A percentile compares a stretch with the other conserved stretches of the same genome.
phyloP scores from a whole-genome alignment of 1,140 invertebrate genomes.

The Argopecten irradians region DNA sequence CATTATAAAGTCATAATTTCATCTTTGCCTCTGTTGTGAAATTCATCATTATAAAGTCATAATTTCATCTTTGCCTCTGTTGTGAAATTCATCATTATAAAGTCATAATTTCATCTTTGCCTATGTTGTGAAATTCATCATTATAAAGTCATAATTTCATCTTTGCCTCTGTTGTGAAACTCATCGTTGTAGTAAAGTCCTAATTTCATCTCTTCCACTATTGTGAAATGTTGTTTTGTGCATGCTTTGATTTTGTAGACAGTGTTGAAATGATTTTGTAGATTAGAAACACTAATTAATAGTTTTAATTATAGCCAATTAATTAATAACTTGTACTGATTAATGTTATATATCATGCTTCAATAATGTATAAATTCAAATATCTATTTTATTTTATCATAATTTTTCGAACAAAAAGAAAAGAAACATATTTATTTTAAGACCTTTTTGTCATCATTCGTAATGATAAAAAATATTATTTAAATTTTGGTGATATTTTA shows the following conservation, averaged over 20 bases:
- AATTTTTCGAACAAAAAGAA: no score
- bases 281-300: background rate
- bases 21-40: background rate
- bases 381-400: no score
- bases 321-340: background rate
- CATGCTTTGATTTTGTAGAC: background rate
- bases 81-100: background rate
- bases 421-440: no score
- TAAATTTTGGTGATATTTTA: no score
- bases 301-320: background rate
- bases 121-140: background rate
- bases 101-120: background rate
- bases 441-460: no score
- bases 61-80: background rate
- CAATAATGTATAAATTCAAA: background rate
- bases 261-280: background rate
- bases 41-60: background rate
- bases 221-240: background rate
- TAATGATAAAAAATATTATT: no score
- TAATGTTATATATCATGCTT: no score
- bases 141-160: background rate
- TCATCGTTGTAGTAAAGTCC: background rate
- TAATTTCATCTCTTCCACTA: background rate
- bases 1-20: background rate
- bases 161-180: background rate